A percentile compares a stretch with the other conserved stretches of the same genome.
phyloP scores from a whole-genome alignment of 1,140 invertebrate species.

The Cotesia chilonis region DNA sequence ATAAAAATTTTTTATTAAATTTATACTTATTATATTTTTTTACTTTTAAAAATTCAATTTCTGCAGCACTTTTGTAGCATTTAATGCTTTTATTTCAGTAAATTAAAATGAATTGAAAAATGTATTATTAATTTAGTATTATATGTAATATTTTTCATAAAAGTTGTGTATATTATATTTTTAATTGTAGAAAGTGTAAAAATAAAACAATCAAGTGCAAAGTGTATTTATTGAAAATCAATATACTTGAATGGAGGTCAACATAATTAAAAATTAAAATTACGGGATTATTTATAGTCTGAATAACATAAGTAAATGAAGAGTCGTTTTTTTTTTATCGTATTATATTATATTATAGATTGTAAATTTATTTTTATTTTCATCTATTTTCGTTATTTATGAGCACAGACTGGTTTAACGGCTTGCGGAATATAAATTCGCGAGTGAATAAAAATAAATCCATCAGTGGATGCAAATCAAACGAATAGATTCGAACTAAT shows the following conservation, averaged over 20 bases:
- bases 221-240: not conserved
- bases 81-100: too few relatives aligned
- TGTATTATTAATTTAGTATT: too few relatives aligned
- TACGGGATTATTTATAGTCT: too few relatives aligned
- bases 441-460: conserved; percentile 30
- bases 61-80: too few relatives aligned
- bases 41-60: too few relatives aligned
- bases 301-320: too few relatives aligned
- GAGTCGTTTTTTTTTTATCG: not conserved
- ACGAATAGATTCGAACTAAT: conserved; percentile 32
- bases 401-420: conserved; percentile 4
- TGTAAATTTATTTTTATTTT: not conserved
- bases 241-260: not conserved
- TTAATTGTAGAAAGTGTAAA: too few relatives aligned
- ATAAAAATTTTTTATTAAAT: conserved; percentile 12
- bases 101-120: too few relatives aligned
- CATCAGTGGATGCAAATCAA: conserved; percentile 34
- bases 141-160: too few relatives aligned
- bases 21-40: not conserved
- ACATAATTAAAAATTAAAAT: too few relatives aligned
- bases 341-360: not conserved
- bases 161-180: too few relatives aligned
- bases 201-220: too few relatives aligned
- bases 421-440: conserved; percentile 21
- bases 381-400: not conserved